phyloP scores from a whole-genome alignment of 1,140 invertebrate genomes.

The Lordiphosa stackelbergi region DNA sequence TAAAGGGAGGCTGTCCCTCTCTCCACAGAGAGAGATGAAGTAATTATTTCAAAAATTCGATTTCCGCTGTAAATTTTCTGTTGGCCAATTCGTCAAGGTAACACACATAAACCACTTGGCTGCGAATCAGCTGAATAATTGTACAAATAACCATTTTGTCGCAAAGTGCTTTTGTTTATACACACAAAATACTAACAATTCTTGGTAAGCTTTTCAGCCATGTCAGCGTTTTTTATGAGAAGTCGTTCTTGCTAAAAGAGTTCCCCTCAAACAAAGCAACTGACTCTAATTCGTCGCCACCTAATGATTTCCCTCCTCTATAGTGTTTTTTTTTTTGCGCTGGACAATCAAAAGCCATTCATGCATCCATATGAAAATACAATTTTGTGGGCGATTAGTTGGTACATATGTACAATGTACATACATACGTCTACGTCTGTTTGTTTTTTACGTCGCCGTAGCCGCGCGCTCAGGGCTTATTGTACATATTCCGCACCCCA shows the following conservation, averaged over 20 bases:
- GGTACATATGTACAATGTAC: neutral
- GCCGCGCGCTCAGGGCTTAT: neutral
- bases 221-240: constrained; percentile 62
- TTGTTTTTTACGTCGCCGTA: constrained; percentile 5
- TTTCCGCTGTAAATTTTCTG: no score
- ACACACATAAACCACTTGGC: no score
- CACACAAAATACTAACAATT: constrained; percentile 27
- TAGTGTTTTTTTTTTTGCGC: constrained; percentile 34
- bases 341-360: constrained; percentile 46
- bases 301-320: constrained; percentile 50
- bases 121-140: no score
- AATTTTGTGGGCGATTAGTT: constrained; percentile 53
- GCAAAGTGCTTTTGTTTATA: constrained; percentile 37
- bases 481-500: constrained; percentile 2
- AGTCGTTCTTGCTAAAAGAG: constrained; percentile 37
- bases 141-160: constrained; percentile 1
- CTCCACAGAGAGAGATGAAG: constrained; percentile 14
- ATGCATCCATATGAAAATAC: constrained; percentile 41
- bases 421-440: constrained; percentile 12
- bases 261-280: constrained; percentile 41
- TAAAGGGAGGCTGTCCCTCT: constrained; percentile 42
- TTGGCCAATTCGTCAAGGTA: no score
- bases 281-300: constrained; percentile 5
- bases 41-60: neutral
- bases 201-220: constrained; percentile 49